Evolutionary conservation across 1,140 invertebrate species (phyloP), one percentile per base, ranked within the genome.

Genomic region (Apis mellifera): DNA sequence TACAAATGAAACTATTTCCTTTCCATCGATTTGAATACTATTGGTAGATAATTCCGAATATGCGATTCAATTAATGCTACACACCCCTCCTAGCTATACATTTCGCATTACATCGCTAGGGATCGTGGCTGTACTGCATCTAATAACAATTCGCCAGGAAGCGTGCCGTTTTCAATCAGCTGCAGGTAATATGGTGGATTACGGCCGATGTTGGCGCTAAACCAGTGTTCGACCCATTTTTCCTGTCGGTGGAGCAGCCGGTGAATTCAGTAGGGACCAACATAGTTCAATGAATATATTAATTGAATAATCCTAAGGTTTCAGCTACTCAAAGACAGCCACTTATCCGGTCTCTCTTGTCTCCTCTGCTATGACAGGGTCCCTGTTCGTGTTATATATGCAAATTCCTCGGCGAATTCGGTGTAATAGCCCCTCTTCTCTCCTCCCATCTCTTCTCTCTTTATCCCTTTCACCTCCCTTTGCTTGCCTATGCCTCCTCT

Each of bases 321-420:
- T 80, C 75, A 88, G 83, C 70, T 78, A 86, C 83, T 90, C 80
- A 88, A 89, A 89, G 86, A 89, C 84, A 88, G 79, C 70, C 82
- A 82, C 86, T 86, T 85, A 83, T 89, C 74, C 78, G 15, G 21
- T 32, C 75, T 26, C 23, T 13, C n/a, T 42, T 57, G 23, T 13
- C 74, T 65, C 76, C 83, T 62, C 84, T 54, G 59, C 32, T n/a
- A 42, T 65, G 52, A 55, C 76, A 50, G 60, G 32, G 42, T 74
- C 71, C 59, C 50, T 70, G 73, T 48, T 83, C 73, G 71, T 81
- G 87, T 86, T 89, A 88, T 90, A 85, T 85, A 90, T 90, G 86
- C 88, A 90, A 90, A 90, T 90, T 85, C 73, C 78, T 74, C 26
- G 70, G 74, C 79, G 87, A 90, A 89, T 88, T 89, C 80, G 81